These are phyloP conservation scores for Coecobrya sp. DNA, from an alignment of 2,888 invertebrate species.

Conservation along the genomic window DNA sequence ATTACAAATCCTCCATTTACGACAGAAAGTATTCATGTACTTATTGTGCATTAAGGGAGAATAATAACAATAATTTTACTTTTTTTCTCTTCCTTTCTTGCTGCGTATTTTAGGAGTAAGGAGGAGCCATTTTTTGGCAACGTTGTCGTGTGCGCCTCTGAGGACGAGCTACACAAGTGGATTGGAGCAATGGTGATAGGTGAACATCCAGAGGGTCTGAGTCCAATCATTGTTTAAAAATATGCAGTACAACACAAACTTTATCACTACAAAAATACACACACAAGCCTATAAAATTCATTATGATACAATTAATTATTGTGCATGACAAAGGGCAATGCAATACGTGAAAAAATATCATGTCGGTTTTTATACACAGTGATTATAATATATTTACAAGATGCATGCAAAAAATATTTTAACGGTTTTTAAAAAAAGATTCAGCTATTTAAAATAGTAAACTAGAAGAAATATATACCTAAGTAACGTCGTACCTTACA, in stretches of 20 bases:
- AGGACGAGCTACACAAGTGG: slow-evolving; percentile 93
- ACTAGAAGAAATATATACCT: slow-evolving; percentile 4
- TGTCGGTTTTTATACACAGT: slow-evolving; percentile 34
- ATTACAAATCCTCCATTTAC: slow-evolving; percentile 19
- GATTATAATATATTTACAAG: not conserved
- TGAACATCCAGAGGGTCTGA: slow-evolving; percentile 85
- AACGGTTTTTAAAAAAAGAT: slow-evolving; percentile 11
- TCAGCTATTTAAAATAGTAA: slow-evolving; percentile 20
- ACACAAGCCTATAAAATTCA: not conserved
- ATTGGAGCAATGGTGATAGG: slow-evolving; percentile 90
- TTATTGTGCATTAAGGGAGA: slow-evolving; percentile 5
- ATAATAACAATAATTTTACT: not conserved
- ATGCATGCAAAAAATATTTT: not conserved
- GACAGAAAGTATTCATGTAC: not conserved
- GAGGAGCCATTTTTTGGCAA: slow-evolving; percentile 94
- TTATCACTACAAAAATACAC: not conserved
- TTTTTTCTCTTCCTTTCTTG: not conserved
- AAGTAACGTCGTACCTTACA: slow-evolving; percentile 57
- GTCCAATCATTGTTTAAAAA: slow-evolving; percentile 78
- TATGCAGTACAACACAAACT: slow-evolving; percentile 8
- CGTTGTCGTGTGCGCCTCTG: slow-evolving; percentile 93
- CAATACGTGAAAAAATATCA: slow-evolving; percentile 30
- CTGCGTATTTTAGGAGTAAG: slow-evolving; percentile 89
- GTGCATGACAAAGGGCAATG: slow-evolving; percentile 44
- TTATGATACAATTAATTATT: not conserved